phyloP scores from a whole-genome alignment of 2,797 vertebrate genomes.

The Tokudaia muenninki region DNA sequence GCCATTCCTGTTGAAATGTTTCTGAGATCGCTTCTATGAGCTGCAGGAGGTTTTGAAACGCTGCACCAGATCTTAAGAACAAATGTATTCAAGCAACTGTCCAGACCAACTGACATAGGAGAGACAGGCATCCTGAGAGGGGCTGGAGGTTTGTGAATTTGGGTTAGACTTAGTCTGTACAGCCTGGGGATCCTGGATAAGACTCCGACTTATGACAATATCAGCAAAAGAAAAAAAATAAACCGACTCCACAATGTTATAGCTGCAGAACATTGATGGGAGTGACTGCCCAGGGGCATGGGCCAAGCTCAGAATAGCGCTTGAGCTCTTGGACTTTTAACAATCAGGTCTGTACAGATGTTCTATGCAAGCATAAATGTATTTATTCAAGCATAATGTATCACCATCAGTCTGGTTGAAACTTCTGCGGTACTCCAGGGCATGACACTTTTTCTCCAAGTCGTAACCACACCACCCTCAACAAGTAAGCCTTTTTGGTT shows the following conservation, averaged over 20 bases:
- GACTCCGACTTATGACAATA: background rate
- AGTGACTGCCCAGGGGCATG: background rate
- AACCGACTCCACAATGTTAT: background rate
- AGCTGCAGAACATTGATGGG: background rate
- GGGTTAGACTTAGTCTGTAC: background rate
- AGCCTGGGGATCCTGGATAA: background rate
- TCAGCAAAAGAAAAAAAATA: constrained; percentile 37
- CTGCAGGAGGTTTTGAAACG: background rate
- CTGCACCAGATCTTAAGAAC: background rate
- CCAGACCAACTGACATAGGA: background rate
- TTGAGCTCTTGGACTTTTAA: background rate
- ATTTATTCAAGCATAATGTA: background rate
- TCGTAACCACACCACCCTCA: constrained; percentile 6
- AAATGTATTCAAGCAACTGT: background rate
- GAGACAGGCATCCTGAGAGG: background rate
- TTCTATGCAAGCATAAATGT: background rate
- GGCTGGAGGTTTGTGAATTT: background rate
- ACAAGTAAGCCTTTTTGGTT: background rate
- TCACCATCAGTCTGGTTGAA: background rate
- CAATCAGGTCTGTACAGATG: background rate
- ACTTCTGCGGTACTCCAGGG: background rate
- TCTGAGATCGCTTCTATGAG: constrained; percentile 15
- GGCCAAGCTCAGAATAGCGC: background rate
- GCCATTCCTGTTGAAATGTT: constrained; percentile 6
- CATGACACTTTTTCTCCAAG: background rate